Evolutionary conservation across 2,113 vertebrate species (phyloP), one percentile per base, ranked within the genome.

Genomic region (Eira barbara): DNA sequence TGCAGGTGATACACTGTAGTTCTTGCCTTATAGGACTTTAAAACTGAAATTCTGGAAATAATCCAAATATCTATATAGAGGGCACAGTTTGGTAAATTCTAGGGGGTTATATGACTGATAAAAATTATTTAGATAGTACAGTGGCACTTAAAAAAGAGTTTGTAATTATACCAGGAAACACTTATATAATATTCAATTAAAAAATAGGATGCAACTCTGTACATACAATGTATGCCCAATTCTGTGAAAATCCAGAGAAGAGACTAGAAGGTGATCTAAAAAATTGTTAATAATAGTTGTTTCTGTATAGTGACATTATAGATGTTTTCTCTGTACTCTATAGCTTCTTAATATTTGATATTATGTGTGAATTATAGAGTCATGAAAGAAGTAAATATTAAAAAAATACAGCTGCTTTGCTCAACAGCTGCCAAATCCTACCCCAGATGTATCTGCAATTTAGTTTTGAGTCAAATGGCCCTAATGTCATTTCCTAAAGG

Each of bases 391-490:
- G 87, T 92, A 97, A 97, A 96, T 97, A 94, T 95, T 94, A 29
- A 89, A 93, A 96, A 98, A 96, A 97, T 98, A 96, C 92, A 97
- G 94, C 92, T 97, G 97, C 36, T 96, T 96, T 74, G 93, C 92
- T 97, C 79, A 89, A 94, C 90, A 97, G 89, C 74, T 98, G 97
- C 79, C 80, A 90, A 90, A 93, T 90, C 95, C 90, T 95, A 97
- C 45, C 89, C 97, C 96, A 97, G 89, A 98, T 97, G 92, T 94
- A 96, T 80, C 59, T 94, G 84, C n/a, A 96, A 88, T 96, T 81
- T 88, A 88, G 84, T 94, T 96, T 87, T 95, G 79, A 97, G 69
- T 96, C 78, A 91, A 97, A 93, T 96, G 81, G 94, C 47, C 94
- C 47, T 97, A 69, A 88, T 88, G 84, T 73, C 57, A 95, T 87